These are phyloP conservation scores for Todiramphus chloris DNA, from an alignment of 2,113 vertebrate genomes.

Conservation along the genomic window DNA sequence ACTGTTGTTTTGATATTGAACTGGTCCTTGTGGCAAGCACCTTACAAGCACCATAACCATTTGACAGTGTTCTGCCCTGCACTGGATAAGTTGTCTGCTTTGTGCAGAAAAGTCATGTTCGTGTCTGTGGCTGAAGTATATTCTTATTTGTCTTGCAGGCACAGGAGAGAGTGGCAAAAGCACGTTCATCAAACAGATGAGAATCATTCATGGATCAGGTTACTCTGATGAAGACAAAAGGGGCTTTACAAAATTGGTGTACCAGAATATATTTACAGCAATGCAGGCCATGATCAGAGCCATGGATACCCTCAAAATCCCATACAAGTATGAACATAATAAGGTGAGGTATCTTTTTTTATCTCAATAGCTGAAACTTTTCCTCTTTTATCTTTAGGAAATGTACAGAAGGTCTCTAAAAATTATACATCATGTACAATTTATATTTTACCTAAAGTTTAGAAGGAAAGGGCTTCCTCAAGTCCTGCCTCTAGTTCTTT, in stretches of 20 bases:
- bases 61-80: background rate
- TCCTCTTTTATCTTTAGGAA: background rate
- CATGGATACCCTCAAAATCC: background rate
- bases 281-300: background rate
- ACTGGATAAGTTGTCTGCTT: background rate
- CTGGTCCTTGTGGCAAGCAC: background rate
- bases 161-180: background rate
- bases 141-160: background rate
- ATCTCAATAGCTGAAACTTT: background rate
- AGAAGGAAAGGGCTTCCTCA: background rate
- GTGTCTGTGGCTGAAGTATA: slow-evolving; percentile 16
- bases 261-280: background rate
- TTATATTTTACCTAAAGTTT: background rate
- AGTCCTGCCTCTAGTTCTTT: background rate
- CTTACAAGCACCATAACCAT: background rate
- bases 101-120: background rate
- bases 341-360: slow-evolving; percentile 76
- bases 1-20: background rate
- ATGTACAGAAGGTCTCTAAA: background rate
- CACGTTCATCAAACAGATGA: background rate
- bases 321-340: background rate
- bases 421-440: background rate
- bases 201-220: background rate
- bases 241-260: background rate
- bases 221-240: background rate